Evolutionary conservation across 2,888 invertebrate genomes (phyloP).

Genomic region (Drosophila dives): DNA sequence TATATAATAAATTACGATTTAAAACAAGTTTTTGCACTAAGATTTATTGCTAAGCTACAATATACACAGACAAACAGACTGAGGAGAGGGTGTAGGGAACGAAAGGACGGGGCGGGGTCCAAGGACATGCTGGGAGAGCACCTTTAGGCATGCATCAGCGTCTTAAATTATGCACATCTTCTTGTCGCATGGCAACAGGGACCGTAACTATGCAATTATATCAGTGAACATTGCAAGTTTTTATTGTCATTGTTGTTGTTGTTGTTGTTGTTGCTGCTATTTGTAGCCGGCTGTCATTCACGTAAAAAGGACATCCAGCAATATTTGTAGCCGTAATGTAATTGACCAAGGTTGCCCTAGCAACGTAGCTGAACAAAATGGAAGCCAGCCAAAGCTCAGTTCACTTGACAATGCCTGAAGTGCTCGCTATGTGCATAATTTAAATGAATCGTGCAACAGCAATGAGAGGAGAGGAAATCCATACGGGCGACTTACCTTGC

Average conservation of each 20-base stretch:
- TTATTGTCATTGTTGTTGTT: constrained; percentile 1
- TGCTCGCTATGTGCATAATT: constrained; percentile 71
- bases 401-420: constrained; percentile 47
- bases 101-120: constrained; percentile 13
- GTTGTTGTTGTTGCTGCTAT: constrained; percentile 8
- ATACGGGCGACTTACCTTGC: constrained; percentile 93
- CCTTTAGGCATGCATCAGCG: constrained; percentile 52
- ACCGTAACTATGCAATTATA: constrained; percentile 76
- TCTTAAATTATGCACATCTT: constrained; percentile 73
- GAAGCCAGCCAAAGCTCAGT: constrained; percentile 32
- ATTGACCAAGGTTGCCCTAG: constrained; percentile 40
- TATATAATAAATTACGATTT: constrained; percentile 34
- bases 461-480: constrained; percentile 25
- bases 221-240: constrained; percentile 25
- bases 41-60: constrained; percentile 46
- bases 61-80: constrained; percentile 27
- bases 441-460: constrained; percentile 77
- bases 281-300: not conserved
- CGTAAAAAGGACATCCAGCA: constrained; percentile 38
- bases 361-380: constrained; percentile 39
- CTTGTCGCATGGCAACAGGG: constrained; percentile 37
- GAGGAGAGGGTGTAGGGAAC: not conserved
- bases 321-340: constrained; percentile 18
- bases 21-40: constrained; percentile 17
- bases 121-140: constrained; percentile 65